Conservation (phyloP, 2,797 vertebrate genomes). For the Liasis olivaceus region DNA sequence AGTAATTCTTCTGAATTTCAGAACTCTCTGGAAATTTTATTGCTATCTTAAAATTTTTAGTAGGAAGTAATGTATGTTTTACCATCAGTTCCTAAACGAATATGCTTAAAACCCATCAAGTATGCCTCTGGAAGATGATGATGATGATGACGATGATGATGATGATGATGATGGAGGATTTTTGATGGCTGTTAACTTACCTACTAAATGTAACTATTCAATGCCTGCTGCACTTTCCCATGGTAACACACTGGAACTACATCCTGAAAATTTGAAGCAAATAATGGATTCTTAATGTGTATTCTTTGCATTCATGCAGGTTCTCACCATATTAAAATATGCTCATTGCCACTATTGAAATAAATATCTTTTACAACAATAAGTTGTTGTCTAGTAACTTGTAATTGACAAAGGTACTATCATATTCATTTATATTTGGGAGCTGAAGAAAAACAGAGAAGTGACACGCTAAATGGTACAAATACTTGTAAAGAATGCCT, state of each 20-base stretch:
- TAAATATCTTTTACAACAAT: not conserved
- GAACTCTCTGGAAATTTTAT: not conserved
- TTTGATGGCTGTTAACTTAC: not conserved
- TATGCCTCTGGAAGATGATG: not conserved
- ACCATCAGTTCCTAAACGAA: not conserved
- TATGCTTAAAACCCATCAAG: not conserved
- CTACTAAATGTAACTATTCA: not conserved
- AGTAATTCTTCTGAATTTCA: constrained; percentile 1
- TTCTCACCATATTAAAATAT: not conserved
- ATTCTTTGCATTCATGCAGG: not conserved
- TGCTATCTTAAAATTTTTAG: not conserved
- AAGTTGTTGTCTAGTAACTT: not conserved
- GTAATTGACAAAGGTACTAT: not conserved
- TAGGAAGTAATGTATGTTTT: not conserved
- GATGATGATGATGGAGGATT: not conserved
- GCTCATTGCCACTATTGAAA: not conserved
- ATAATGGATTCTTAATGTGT: not conserved
- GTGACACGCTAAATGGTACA: not conserved
- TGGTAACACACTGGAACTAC: not conserved
- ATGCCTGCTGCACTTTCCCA: not conserved
- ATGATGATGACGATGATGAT: too few relatives aligned
- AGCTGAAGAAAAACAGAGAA: not conserved
- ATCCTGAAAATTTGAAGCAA: not conserved
- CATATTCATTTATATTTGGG: not conserved
- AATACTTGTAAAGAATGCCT: not conserved